Conservation (phyloP, 2,797 vertebrate species). For the Enteromius fasciolatus region DNA sequence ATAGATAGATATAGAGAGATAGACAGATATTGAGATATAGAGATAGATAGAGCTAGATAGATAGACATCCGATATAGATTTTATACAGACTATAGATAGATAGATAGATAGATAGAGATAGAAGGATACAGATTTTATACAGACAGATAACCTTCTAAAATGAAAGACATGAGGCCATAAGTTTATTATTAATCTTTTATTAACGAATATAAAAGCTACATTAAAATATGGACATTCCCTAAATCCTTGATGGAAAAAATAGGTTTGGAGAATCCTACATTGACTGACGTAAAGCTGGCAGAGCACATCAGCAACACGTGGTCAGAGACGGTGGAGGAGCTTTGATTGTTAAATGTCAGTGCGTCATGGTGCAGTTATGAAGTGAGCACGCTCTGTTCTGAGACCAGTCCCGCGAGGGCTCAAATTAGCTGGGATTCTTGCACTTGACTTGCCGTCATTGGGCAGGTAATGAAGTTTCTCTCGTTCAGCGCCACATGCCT, state of each 20-base stretch:
- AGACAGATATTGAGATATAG: no score
- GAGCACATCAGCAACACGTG: background rate
- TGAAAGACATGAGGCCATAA: conserved; percentile 42
- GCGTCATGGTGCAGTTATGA: background rate
- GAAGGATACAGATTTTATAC: no score
- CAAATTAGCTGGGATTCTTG: conserved; percentile 60
- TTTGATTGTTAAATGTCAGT: conserved; percentile 13
- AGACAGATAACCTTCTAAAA: background rate
- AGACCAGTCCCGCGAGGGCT: background rate
- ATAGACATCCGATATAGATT: background rate
- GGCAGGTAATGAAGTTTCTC: background rate
- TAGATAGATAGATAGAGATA: background rate
- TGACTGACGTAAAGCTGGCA: background rate
- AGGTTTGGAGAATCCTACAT: background rate
- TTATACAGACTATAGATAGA: no score
- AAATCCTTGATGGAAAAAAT: background rate
- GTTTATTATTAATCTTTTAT: conserved; percentile 39
- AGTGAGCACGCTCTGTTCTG: background rate
- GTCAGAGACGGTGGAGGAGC: background rate
- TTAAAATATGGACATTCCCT: conserved; percentile 37
- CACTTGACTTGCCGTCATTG: conserved; percentile 7
- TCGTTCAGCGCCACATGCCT: conserved; percentile 42
- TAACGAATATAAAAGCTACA: conserved; percentile 40
- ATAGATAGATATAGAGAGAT: no score
- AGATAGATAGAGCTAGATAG: no score